These are phyloP conservation scores for Hylaeus volcanicus DNA, from an alignment of 1,140 invertebrate genomes.

Conservation along the genomic window DNA sequence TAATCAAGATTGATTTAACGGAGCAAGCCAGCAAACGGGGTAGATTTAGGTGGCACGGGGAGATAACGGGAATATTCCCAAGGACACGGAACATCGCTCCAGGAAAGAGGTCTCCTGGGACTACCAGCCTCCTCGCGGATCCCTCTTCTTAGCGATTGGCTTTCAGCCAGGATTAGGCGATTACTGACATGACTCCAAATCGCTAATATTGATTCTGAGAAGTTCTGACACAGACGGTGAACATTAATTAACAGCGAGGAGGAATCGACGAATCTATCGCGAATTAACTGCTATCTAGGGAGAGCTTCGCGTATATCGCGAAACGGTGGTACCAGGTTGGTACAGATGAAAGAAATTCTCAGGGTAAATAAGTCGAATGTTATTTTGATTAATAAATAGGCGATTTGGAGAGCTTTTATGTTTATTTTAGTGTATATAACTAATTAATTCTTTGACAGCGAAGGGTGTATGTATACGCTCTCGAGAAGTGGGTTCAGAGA, in stretches of 20 bases:
- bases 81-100: slow-evolving; percentile 30
- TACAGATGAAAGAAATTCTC: too few species aligned
- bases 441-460: too few species aligned
- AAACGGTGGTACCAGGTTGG: too few species aligned
- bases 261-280: background rate
- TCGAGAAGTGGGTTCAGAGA: too few species aligned
- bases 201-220: background rate
- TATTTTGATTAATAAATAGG: too few species aligned
- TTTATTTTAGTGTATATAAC: too few species aligned
- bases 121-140: background rate
- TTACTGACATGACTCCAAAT: background rate
- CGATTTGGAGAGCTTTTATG: too few species aligned
- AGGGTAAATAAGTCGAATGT: too few species aligned
- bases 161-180: background rate
- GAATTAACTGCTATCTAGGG: too few species aligned
- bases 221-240: background rate
- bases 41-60: background rate
- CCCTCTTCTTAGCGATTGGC: background rate
- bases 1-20: slow-evolving; percentile 72
- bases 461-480: too few species aligned
- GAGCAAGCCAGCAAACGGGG: background rate
- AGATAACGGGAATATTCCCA: slow-evolving; percentile 15
- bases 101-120: background rate
- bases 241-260: background rate
- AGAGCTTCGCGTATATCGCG: too few species aligned